phyloP scores from a whole-genome alignment of 2,888 invertebrate genomes.

The Drosophila anceps region DNA sequence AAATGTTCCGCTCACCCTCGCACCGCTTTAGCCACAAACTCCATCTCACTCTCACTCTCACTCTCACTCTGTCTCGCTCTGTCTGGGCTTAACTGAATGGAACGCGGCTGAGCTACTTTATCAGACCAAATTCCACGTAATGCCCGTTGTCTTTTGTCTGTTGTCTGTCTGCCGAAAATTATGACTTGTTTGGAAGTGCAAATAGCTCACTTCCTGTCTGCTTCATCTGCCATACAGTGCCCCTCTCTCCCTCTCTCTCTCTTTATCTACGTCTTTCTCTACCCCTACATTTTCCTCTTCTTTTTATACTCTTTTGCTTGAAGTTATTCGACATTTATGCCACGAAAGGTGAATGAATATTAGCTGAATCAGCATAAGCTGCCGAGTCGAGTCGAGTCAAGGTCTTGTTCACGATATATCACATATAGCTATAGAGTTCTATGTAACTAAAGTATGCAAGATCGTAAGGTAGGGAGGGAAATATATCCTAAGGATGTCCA shows the following conservation, averaged over 20 bases:
- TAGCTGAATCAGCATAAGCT: neutral
- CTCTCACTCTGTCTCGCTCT: slow-evolving; percentile 3
- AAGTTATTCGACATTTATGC: neutral
- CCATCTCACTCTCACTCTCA: neutral
- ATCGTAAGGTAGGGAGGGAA: neutral
- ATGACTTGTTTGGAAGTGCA: slow-evolving; percentile 80
- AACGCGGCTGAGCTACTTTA: slow-evolving; percentile 60
- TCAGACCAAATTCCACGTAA: slow-evolving; percentile 71
- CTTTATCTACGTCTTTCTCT: neutral
- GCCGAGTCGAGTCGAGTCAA: neutral
- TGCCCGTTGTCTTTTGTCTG: slow-evolving; percentile 43
- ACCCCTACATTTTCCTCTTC: neutral
- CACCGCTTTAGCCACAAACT: neutral
- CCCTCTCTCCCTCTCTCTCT: neutral
- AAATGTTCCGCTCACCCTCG: slow-evolving; percentile 48
- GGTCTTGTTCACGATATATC: neutral
- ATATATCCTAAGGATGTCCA: neutral
- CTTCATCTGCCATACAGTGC: slow-evolving; percentile 9
- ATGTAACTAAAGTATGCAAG: neutral
- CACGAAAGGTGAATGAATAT: neutral
- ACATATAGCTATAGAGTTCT: neutral
- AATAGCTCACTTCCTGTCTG: slow-evolving; percentile 78
- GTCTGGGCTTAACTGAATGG: slow-evolving; percentile 44
- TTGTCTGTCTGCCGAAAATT: slow-evolving; percentile 75
- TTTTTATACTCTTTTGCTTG: slow-evolving; percentile 1